Conservation (phyloP, 2,113 vertebrate genomes). For the Gasterosteus nipponicus region DNA sequence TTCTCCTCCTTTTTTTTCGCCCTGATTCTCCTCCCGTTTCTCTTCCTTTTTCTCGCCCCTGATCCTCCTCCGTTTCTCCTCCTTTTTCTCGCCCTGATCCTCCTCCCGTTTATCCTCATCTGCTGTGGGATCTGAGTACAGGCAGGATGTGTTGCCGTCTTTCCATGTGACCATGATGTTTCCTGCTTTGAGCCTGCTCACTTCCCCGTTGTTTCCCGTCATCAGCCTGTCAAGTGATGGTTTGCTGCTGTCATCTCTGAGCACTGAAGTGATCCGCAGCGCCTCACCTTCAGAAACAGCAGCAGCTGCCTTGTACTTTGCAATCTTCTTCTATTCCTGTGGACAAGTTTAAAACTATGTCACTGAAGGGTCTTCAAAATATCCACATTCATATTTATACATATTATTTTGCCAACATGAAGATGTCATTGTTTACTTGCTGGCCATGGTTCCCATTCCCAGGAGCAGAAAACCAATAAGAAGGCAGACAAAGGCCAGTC, state of each 20-base stretch:
- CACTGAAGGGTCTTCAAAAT: background rate
- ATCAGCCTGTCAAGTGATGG: background rate
- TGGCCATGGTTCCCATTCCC: slow-evolving; percentile 80
- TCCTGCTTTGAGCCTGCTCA: slow-evolving; percentile 50
- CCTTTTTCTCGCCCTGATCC: no score
- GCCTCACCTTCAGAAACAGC: slow-evolving; percentile 42
- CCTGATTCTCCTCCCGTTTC: no score
- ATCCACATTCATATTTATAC: no score
- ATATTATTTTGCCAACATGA: background rate
- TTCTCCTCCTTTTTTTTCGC: no score
- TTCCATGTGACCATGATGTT: slow-evolving; percentile 81
- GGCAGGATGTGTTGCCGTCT: slow-evolving; percentile 74
- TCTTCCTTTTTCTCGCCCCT: no score
- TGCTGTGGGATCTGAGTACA: slow-evolving; percentile 64
- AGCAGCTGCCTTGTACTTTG: slow-evolving; percentile 49
- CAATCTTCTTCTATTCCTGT: slow-evolving; percentile 82
- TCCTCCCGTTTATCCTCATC: slow-evolving; percentile 67
- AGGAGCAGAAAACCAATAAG: slow-evolving; percentile 85
- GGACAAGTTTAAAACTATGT: background rate
- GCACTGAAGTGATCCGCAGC: slow-evolving; percentile 30
- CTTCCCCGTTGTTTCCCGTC: slow-evolving; percentile 30
- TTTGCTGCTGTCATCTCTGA: slow-evolving; percentile 21
- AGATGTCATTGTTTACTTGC: slow-evolving; percentile 81
- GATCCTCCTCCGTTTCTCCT: no score
- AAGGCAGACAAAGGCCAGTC: slow-evolving; percentile 72